Evolutionary conservation across 2,797 vertebrate genomes (phyloP).

Genomic region (Falco columbarius): DNA sequence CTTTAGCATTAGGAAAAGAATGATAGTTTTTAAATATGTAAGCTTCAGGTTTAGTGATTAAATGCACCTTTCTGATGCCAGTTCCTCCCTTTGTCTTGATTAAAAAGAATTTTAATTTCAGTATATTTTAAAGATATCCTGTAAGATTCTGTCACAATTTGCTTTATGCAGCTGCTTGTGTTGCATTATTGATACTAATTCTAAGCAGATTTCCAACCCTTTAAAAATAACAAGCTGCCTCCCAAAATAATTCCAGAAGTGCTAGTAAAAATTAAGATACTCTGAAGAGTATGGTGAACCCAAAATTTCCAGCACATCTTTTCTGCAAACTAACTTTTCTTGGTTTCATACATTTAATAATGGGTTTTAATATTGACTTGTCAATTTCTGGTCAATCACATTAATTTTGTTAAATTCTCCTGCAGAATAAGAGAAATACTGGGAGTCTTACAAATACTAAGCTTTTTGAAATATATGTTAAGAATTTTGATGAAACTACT

Average conservation of each 20-base stretch:
- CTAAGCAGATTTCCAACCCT: not conserved
- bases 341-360: not conserved
- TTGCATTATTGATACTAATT: not conserved
- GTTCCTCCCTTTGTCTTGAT: not conserved
- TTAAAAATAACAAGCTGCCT: not conserved
- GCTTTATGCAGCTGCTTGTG: not conserved
- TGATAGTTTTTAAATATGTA: not conserved
- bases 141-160: not conserved
- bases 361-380: not conserved
- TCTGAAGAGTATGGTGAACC: rapidly evolving
- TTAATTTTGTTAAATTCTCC: not conserved
- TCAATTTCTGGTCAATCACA: not conserved
- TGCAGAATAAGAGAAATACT: not conserved
- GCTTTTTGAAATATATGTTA: not conserved
- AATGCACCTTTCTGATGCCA: not conserved
- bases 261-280: not conserved
- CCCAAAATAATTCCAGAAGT: not conserved
- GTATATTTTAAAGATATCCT: not conserved
- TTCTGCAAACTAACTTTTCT: not conserved
- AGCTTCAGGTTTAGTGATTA: not conserved
- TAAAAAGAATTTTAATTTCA: not conserved
- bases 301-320: not conserved
- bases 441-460: not conserved
- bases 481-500: not conserved
- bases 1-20: not conserved